These are phyloP conservation scores for Drosophila sturtevanti DNA, from an alignment of 1,140 invertebrate genomes.

Conservation along the genomic window DNA sequence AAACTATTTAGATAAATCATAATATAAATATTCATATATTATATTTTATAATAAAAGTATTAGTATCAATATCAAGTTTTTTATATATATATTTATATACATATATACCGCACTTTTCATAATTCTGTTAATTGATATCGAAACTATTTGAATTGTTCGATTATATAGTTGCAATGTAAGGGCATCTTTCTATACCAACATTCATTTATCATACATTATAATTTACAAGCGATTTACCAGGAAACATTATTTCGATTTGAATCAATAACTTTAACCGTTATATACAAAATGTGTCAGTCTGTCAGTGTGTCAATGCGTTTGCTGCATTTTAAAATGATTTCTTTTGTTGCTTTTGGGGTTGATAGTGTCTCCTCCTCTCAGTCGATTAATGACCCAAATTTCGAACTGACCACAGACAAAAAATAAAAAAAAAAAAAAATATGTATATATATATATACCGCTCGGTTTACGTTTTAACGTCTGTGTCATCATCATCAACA, in stretches of 20 bases:
- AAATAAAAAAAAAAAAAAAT: not conserved
- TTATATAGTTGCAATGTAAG: too few relatives aligned
- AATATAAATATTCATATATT: too few relatives aligned
- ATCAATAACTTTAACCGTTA: not conserved
- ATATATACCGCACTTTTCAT: too few relatives aligned
- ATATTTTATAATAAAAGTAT: too few relatives aligned
- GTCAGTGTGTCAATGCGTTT: constrained; percentile 4
- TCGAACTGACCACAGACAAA: constrained; percentile 71
- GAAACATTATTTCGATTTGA: not conserved
- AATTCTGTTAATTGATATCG: too few relatives aligned
- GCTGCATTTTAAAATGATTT: constrained; percentile 2
- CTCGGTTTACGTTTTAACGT: constrained; percentile 8
- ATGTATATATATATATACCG: not conserved
- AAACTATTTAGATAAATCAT: too few relatives aligned
- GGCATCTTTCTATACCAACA: not conserved
- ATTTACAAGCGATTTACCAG: not conserved
- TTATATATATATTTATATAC: too few relatives aligned
- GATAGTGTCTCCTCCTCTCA: constrained; percentile 28
- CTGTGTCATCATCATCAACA: constrained; percentile 53
- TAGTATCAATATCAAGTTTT: too few relatives aligned
- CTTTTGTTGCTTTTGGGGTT: not conserved
- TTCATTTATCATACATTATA: too few relatives aligned
- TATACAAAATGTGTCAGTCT: constrained; percentile 2
- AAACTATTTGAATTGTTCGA: too few relatives aligned
- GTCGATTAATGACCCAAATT: constrained; percentile 75